phyloP scores from a whole-genome alignment of 2,113 vertebrate species.

The Bungarus multicinctus region DNA sequence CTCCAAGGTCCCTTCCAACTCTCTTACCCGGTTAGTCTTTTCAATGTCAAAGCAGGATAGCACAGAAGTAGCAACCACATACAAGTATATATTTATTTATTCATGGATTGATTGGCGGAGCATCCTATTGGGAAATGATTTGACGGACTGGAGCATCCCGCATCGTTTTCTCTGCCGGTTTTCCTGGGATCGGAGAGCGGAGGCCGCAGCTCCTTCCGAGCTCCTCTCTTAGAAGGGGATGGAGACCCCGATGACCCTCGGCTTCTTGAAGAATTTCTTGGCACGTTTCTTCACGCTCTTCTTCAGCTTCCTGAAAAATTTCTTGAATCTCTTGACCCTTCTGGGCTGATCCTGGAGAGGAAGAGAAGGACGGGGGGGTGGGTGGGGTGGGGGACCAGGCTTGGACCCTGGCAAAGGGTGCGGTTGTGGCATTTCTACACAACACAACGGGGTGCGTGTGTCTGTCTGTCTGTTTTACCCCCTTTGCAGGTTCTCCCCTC shows the following conservation, averaged over 20 bases:
- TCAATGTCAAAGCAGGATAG: neutral
- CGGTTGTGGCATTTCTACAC: no score
- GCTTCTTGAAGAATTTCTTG: neutral
- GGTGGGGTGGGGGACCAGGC: neutral
- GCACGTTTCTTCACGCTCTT: accelerated
- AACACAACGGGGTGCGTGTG: no score
- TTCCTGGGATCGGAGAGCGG: accelerated
- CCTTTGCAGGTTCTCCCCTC: no score
- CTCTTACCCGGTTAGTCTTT: neutral
- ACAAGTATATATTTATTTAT: no score
- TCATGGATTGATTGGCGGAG: no score
- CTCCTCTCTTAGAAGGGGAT: neutral
- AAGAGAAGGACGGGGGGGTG: accelerated
- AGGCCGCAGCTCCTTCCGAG: no score
- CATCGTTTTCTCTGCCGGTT: neutral
- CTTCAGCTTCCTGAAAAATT: neutral
- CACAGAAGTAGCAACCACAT: no score
- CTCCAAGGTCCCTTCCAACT: no score
- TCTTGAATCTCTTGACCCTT: neutral
- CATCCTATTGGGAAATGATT: neutral
- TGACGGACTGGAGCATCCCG: no score
- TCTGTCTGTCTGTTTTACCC: no score
- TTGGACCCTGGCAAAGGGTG: no score
- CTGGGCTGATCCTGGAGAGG: neutral
- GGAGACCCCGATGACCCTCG: neutral